Conservation (phyloP, 2,888 invertebrate genomes). For the Microplitis manilae region DNA sequence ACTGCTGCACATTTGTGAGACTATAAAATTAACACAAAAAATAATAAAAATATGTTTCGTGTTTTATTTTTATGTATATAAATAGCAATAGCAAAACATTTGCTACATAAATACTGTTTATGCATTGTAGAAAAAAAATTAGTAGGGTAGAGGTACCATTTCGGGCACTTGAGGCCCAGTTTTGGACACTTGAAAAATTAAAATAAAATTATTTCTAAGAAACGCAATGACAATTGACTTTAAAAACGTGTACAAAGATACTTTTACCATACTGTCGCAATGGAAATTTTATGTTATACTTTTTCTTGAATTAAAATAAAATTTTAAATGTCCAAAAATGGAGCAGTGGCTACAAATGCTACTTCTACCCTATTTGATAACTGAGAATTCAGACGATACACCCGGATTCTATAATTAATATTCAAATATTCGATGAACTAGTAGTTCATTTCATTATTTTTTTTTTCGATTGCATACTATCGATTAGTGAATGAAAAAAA, state of each 20-base stretch:
- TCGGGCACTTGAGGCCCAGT: too few species aligned
- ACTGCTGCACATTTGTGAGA: neutral
- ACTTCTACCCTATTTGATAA: neutral
- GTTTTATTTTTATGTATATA: neutral
- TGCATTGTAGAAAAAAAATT: conserved; percentile 22
- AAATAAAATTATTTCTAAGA: too few species aligned
- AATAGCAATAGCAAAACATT: conserved; percentile 35
- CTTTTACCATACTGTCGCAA: too few species aligned
- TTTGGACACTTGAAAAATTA: too few species aligned
- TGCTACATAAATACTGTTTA: conserved; percentile 29
- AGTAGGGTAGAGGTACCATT: too few species aligned
- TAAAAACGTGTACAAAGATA: too few species aligned
- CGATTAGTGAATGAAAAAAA: neutral
- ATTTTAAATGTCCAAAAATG: too few species aligned
- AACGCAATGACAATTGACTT: too few species aligned
- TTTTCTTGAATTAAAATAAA: too few species aligned
- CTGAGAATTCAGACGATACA: neutral
- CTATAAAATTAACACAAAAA: neutral
- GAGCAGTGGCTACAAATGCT: too few species aligned
- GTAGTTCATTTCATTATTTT: neutral
- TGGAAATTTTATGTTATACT: too few species aligned
- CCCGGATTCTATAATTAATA: neutral
- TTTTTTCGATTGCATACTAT: neutral
- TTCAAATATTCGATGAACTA: neutral
- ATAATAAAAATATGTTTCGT: neutral